A percentile compares a stretch with the other conserved stretches of the same genome.
Evolutionary conservation across 2,888 invertebrate species (phyloP).

Genomic region (Hemaris fuciformis): DNA sequence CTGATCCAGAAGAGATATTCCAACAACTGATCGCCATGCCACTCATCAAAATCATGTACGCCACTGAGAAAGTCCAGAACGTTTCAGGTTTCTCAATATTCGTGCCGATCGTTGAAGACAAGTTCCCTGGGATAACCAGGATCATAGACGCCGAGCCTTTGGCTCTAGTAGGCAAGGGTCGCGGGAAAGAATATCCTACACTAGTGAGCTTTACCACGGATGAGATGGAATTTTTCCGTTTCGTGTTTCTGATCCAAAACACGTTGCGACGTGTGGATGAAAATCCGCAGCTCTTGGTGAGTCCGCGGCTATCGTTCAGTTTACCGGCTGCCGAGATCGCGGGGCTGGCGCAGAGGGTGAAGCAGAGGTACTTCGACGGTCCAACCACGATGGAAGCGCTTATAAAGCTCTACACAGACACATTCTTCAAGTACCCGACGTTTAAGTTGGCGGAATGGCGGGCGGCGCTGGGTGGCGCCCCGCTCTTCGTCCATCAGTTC

Average conservation of each 20-base stretch:
- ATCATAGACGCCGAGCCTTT: constrained; percentile 38
- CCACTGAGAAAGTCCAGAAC: constrained; percentile 17
- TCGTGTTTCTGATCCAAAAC: constrained; percentile 17
- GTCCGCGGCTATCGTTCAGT: constrained; percentile 18
- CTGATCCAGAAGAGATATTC: background rate
- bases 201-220: constrained; percentile 31
- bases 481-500: constrained; percentile 67
- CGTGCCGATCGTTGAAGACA: constrained; percentile 30
- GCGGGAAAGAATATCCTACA: constrained; percentile 31
- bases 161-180: constrained; percentile 26
- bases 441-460: constrained; percentile 25
- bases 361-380: constrained; percentile 22
- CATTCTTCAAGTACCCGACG: constrained; percentile 27
- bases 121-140: constrained; percentile 25
- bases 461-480: constrained; percentile 30
- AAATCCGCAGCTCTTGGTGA: constrained; percentile 19
- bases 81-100: constrained; percentile 26
- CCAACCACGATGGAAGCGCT: constrained; percentile 20
- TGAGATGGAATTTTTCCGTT: constrained; percentile 26
- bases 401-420: constrained; percentile 21
- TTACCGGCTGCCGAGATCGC: constrained; percentile 10
- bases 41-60: background rate
- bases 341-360: constrained; percentile 17
- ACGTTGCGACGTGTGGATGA: constrained; percentile 15
- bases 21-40: background rate